Evolutionary conservation across 2,113 vertebrate genomes (phyloP).

Genomic region (Leptobrachium leishanense): DNA sequence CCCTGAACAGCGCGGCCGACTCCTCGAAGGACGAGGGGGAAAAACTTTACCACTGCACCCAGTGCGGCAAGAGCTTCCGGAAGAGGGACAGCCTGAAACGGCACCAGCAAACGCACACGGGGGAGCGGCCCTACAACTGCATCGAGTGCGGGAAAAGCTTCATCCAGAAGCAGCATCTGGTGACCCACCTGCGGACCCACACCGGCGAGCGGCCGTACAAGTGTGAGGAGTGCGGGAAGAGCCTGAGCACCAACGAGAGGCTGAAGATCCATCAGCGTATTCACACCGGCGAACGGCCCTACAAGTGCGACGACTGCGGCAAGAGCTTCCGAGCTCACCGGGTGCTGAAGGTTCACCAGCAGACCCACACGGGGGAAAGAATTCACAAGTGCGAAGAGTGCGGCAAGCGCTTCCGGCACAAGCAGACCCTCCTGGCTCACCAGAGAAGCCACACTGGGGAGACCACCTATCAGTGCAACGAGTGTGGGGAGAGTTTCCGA

Average conservation of each 20-base stretch:
- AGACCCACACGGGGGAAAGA: conserved; percentile 40
- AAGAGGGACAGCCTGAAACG: conserved; percentile 39
- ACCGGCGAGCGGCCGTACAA: conserved; percentile 53
- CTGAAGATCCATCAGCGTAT: conserved; percentile 66
- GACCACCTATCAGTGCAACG: conserved; percentile 23
- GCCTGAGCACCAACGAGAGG: conserved; percentile 65
- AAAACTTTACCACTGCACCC: conserved; percentile 27
- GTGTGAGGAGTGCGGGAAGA: conserved; percentile 69
- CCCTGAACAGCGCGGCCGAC: neutral
- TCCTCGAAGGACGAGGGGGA: neutral
- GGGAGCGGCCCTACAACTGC: conserved; percentile 26
- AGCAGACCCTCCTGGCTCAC: conserved; percentile 39
- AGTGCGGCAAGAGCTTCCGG: conserved; percentile 49
- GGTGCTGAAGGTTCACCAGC: conserved; percentile 38
- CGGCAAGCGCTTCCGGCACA: conserved; percentile 39
- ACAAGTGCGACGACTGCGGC: conserved; percentile 48
- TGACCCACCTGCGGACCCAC: conserved; percentile 39
- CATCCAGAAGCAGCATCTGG: conserved; percentile 38
- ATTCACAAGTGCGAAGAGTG: conserved; percentile 44
- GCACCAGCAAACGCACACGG: conserved; percentile 32
- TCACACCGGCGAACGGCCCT: conserved; percentile 41
- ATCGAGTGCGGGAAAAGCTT: conserved; percentile 45
- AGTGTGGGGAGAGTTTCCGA: conserved; percentile 40
- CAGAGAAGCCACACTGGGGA: conserved; percentile 41
- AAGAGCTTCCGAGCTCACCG: conserved; percentile 43